Evolutionary conservation across 2,888 invertebrate genomes (phyloP), one percentile per base, ranked within the genome.

Genomic region (Atethmia centrago): DNA sequence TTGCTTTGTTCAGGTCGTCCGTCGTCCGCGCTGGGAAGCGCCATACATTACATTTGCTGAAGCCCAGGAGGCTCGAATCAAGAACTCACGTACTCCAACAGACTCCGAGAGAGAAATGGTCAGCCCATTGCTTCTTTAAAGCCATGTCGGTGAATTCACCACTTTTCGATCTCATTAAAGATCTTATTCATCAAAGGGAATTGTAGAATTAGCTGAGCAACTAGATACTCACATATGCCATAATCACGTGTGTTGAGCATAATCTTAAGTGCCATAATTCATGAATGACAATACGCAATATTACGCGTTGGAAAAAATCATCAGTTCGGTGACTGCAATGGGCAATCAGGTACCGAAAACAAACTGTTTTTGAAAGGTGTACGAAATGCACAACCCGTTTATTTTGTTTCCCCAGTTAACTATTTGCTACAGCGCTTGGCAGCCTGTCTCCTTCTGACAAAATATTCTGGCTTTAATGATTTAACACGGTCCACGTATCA

Each of bases 31-130:
- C 79, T 77, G 77, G 77, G 77, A 40, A 58, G 63, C 79, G 40
- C 77, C 73, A 40, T 77, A 53, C 40, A 79, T 77, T 51, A 59
- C 45, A 31, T 79, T 63, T 79, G 79, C 73, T 64, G 77, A 77
- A 64, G 63, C 73, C 36, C 28, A 79, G 53, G 21, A 61, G 40
- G 14, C 31, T 64, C 77, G 63, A 64, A 56, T 79, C 64, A 77
- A 79, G 77, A 79, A 79, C 40, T 79, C 28, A 25, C 79, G 64
- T 51, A 64, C n/a, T 63, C 25, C 51, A 64, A 77, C 74, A 64
- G 77, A 64, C 45, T 28, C 58, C 79, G 77, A 77, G 51, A 63
- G 74, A 72, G 77, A 77, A 79, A 58, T 79, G 77, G 77, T 77
- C 79, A 77, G 77, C 58, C 56, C 45, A 63, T 47, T 61, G 58